These are phyloP conservation scores for Drosophila sturtevanti DNA, from an alignment of 1,140 invertebrate species.

Conservation along the genomic window DNA sequence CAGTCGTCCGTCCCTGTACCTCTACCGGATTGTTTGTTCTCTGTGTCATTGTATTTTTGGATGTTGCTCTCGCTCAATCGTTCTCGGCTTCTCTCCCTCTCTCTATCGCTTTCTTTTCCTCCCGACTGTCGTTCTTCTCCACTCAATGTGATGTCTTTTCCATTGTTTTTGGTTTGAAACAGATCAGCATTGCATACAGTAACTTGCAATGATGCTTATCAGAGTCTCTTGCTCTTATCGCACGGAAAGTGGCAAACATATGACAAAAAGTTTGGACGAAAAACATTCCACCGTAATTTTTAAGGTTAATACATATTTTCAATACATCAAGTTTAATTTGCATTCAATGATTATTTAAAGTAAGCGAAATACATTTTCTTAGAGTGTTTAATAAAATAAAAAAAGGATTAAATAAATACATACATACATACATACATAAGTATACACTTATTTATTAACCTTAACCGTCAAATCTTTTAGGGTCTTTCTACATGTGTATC, in stretches of 20 bases:
- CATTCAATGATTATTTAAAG: too few relatives aligned
- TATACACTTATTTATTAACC: too few relatives aligned
- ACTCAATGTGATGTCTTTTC: not conserved
- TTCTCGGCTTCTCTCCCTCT: not conserved
- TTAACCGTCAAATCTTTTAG: too few relatives aligned
- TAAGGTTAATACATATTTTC: too few relatives aligned
- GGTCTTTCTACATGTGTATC: too few relatives aligned
- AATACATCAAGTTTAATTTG: too few relatives aligned
- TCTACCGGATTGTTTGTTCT: slow-evolving; percentile 14
- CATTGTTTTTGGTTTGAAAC: not conserved
- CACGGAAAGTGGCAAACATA: not conserved
- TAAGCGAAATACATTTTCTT: too few relatives aligned
- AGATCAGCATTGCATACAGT: not conserved
- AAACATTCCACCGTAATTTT: too few relatives aligned
- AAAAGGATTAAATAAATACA: too few relatives aligned
- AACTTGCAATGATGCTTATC: slow-evolving; percentile 18
- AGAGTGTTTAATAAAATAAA: too few relatives aligned
- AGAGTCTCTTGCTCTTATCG: not conserved
- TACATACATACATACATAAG: too few relatives aligned
- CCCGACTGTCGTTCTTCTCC: not conserved
- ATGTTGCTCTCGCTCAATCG: not conserved
- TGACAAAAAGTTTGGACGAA: not conserved
- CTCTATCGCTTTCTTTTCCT: slow-evolving; percentile 1
- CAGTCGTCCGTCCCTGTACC: not conserved
- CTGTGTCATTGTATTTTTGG: slow-evolving; percentile 18